These are phyloP conservation scores for Volucella bombylans DNA, from an alignment of 2,888 invertebrate species.

Conservation along the genomic window DNA sequence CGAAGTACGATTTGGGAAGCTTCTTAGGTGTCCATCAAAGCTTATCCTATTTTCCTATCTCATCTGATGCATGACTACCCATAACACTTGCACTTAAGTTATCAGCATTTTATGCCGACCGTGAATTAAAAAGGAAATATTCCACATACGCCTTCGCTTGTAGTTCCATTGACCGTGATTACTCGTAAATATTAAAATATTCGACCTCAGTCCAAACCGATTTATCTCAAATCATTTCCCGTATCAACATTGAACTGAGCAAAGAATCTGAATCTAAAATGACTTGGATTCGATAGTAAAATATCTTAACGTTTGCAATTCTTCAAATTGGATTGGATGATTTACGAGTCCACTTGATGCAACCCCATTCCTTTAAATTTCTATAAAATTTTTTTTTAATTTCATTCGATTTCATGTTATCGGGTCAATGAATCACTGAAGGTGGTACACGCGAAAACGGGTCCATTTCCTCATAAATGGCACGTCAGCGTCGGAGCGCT, in stretches of 20 bases:
- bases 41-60: no score
- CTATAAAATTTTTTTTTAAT: not conserved
- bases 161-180: not conserved
- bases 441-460: constrained; percentile 15
- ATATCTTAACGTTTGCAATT: constrained; percentile 6
- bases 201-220: not conserved
- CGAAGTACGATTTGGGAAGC: no score
- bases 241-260: not conserved
- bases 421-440: constrained; percentile 32
- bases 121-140: not conserved
- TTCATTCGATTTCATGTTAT: not conserved
- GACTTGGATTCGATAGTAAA: not conserved
- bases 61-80: no score
- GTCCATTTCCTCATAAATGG: constrained; percentile 15
- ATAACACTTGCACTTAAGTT: not conserved
- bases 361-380: constrained; percentile 16
- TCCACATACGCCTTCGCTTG: constrained; percentile 22
- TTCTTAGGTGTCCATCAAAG: no score
- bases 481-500: not conserved
- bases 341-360: constrained; percentile 24
- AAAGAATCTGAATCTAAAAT: not conserved
- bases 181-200: not conserved
- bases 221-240: not conserved
- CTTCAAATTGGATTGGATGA: constrained; percentile 18
- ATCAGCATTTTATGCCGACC: not conserved